These are phyloP conservation scores for Anagyrus pseudococci DNA, from an alignment of 2,888 invertebrate genomes.

Conservation along the genomic window DNA sequence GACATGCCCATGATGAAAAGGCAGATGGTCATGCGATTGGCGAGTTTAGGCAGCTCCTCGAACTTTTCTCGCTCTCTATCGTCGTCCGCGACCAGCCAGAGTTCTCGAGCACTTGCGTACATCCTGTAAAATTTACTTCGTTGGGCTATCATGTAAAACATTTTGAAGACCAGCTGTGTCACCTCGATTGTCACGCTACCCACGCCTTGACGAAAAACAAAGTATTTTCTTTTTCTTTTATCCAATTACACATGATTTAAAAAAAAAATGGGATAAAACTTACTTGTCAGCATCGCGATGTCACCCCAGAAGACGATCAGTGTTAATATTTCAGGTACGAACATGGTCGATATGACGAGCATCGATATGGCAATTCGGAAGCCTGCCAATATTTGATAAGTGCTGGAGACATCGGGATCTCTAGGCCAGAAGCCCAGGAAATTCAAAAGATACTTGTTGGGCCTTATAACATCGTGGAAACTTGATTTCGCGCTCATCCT, in stretches of 20 bases:
- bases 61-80: too few relatives aligned
- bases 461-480: conserved; percentile 39
- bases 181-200: not conserved
- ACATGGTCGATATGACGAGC: conserved; percentile 27
- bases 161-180: not conserved
- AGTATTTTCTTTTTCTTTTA: too few relatives aligned
- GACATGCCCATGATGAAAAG: too few relatives aligned
- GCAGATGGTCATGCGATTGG: too few relatives aligned
- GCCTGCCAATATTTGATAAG: conserved; percentile 29
- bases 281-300: too few relatives aligned
- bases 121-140: not conserved
- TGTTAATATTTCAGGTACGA: conserved; percentile 39
- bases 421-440: conserved; percentile 40
- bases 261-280: too few relatives aligned
- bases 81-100: not conserved
- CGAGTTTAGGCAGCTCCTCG: too few relatives aligned
- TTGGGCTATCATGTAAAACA: too few relatives aligned
- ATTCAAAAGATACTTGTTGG: conserved; percentile 39
- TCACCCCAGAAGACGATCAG: conserved; percentile 36
- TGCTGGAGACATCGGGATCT: conserved; percentile 9
- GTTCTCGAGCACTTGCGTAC: not conserved
- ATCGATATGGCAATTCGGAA: conserved; percentile 34
- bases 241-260: too few relatives aligned
- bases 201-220: too few relatives aligned
- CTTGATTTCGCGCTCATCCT: too few relatives aligned